Evolutionary conservation across 2,888 invertebrate genomes (phyloP), one percentile per base, ranked within the genome.

Genomic region (Lasioglossum figueresi): DNA sequence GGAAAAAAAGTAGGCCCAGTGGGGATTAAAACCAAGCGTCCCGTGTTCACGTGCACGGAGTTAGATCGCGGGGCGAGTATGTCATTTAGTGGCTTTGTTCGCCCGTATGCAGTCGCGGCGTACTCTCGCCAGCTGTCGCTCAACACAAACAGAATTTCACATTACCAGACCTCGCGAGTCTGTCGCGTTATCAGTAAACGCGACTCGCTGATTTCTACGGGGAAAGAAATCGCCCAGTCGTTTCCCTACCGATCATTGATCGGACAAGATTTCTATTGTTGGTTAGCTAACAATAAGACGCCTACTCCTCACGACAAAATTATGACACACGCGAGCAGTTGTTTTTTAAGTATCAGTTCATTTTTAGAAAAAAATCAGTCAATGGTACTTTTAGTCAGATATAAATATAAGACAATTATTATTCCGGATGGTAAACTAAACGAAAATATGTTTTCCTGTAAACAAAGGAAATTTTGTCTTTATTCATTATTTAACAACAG

Each of bases 51-150:
- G 43, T 48, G 73, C 74, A 63, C 77, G 80, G 78, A 82, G 81
- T 80, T 87, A 87, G 81, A 89, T 86, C 80, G 78, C 68, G 70
- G 70, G 76, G 63, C 85, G 80, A 86, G 79, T 85, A 87, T 89
- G 88, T 91, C 89, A 91, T 90, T 91, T 89, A 85, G 85, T 82
- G 83, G 88, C 85, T 91, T 90, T 89, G 89, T 88, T 89, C 88
- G 87, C 71, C 82, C 84, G 77, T 84, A 80, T 82, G 84, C 76
- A 82, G 79, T 40, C 77, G 45, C 52, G 52, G 31, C 45, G 34
- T 76, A 82, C 40, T 76, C 76, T 43, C 74, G 74, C 37, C 73
- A 71, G 63, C 70, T 74, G 79, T 79, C 82, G 83, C 73, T 75
- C 77, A 76, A 70, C 59, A 66, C 77, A 34, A 66, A 23, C 63